phyloP scores from a whole-genome alignment of 1,140 invertebrate genomes.

The Alviniconcha marisindica region DNA sequence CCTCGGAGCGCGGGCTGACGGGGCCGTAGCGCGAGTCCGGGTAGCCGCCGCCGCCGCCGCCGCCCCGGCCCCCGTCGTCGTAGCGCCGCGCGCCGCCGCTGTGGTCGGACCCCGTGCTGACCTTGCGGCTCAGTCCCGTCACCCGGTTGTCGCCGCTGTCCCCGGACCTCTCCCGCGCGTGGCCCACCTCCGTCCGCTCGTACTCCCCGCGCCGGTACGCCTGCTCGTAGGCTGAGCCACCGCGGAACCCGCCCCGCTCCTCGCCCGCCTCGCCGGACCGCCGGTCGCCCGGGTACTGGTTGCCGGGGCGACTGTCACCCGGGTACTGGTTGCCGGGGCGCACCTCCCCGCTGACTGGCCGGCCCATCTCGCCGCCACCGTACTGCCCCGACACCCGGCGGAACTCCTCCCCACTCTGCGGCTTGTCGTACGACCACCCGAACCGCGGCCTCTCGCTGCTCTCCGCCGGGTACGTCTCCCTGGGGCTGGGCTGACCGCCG shows the following conservation, averaged over 20 bases:
- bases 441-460: conserved; percentile 32
- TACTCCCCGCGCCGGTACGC: background rate
- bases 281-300: background rate
- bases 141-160: conserved; percentile 29
- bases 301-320: background rate
- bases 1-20: conserved; percentile 1
- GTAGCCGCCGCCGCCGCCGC: background rate
- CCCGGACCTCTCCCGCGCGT: conserved; percentile 35
- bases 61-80: background rate
- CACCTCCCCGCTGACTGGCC: background rate
- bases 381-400: conserved; percentile 33
- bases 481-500: background rate
- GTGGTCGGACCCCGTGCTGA: conserved; percentile 14
- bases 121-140: conserved; percentile 23
- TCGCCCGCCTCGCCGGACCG: background rate
- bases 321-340: background rate
- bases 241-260: background rate
- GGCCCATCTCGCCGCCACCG: conserved; percentile 27
- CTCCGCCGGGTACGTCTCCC: conserved; percentile 19
- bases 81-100: background rate
- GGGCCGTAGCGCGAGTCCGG: conserved; percentile 15
- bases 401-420: conserved; percentile 34
- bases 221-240: background rate
- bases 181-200: background rate
- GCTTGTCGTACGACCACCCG: conserved; percentile 31